These are phyloP conservation scores for Cecidostiba fungosa DNA, from an alignment of 2,888 invertebrate species.

Conservation along the genomic window DNA sequence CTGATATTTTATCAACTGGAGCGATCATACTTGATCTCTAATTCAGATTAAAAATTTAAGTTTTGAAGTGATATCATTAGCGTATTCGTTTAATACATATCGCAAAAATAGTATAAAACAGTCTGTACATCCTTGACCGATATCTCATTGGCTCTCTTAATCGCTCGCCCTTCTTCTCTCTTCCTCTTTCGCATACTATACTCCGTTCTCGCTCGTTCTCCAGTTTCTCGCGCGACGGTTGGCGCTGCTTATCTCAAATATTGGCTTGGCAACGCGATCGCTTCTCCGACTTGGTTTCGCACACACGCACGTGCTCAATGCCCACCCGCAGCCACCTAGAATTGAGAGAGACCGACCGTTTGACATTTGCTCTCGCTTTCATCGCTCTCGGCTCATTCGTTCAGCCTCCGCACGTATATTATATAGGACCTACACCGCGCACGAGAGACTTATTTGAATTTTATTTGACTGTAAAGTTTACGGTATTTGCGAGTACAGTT, in stretches of 20 bases:
- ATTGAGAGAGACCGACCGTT: conserved; percentile 19
- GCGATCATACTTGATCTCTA: not conserved
- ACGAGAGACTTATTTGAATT: not conserved
- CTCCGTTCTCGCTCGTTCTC: conserved; percentile 20
- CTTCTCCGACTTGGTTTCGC: conserved; percentile 25
- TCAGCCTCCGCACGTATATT: not conserved
- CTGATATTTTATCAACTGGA: not conserved
- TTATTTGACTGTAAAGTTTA: not conserved
- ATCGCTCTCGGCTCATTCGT: conserved; percentile 13
- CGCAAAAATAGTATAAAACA: not conserved
- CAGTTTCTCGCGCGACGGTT: conserved; percentile 43
- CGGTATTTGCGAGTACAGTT: not conserved
- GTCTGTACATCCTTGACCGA: not conserved
- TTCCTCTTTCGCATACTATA: not conserved
- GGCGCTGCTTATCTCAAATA: conserved; percentile 56
- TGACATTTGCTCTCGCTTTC: conserved; percentile 57
- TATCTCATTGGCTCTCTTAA: not conserved
- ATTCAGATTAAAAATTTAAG: not conserved
- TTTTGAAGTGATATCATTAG: not conserved
- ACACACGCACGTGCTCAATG: conserved; percentile 44
- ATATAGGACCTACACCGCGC: not conserved
- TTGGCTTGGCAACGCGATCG: conserved; percentile 55
- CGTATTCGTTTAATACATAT: not conserved
- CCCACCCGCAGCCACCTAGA: conserved; percentile 18
- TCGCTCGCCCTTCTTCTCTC: not conserved